A percentile compares a stretch with the other conserved stretches of the same genome.
These are phyloP conservation scores for Drosophila kepulauana DNA, from an alignment of 1,140 invertebrate genomes.

Conservation along the genomic window DNA sequence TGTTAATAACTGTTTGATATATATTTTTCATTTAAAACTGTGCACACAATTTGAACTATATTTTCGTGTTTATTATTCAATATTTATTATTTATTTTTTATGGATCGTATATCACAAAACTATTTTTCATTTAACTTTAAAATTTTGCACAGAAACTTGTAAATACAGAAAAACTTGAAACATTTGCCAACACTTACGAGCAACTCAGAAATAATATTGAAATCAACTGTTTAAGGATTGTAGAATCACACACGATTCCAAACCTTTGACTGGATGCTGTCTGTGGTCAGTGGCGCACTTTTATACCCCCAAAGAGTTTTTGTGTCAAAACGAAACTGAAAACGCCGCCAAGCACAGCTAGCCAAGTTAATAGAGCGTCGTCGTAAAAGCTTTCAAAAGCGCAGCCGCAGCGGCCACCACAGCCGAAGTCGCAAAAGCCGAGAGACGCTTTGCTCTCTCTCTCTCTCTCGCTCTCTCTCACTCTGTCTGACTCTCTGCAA, in stretches of 20 bases:
- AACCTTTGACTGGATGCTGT: conserved; percentile 89
- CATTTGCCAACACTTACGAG: conserved; percentile 63
- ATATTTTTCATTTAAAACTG: conserved; percentile 11
- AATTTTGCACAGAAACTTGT: conserved; percentile 20
- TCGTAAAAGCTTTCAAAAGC: conserved; percentile 61
- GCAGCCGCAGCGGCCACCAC: conserved; percentile 12
- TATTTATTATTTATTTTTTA: not conserved
- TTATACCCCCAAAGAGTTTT: conserved; percentile 86
- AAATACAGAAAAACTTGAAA: conserved; percentile 23
- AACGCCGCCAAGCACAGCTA: conserved; percentile 61
- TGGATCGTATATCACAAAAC: conserved; percentile 4
- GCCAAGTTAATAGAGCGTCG: conserved; percentile 45
- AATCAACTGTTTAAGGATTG: conserved; percentile 77
- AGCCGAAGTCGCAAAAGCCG: conserved; percentile 3
- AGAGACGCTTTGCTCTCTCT: conserved; percentile 13
- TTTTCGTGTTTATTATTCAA: not conserved
- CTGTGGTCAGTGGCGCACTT: conserved; percentile 87
- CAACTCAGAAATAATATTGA: conserved; percentile 58
- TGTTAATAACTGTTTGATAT: conserved; percentile 10
- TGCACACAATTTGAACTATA: not conserved
- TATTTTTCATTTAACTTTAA: not conserved
- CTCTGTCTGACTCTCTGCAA: conserved; percentile 44
- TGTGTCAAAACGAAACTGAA: conserved; percentile 82
- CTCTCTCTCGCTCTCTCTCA: conserved; percentile 12
- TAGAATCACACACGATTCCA: conserved; percentile 84